phyloP scores from a whole-genome alignment of 2,113 vertebrate genomes.

The Hemichromis elongatus region DNA sequence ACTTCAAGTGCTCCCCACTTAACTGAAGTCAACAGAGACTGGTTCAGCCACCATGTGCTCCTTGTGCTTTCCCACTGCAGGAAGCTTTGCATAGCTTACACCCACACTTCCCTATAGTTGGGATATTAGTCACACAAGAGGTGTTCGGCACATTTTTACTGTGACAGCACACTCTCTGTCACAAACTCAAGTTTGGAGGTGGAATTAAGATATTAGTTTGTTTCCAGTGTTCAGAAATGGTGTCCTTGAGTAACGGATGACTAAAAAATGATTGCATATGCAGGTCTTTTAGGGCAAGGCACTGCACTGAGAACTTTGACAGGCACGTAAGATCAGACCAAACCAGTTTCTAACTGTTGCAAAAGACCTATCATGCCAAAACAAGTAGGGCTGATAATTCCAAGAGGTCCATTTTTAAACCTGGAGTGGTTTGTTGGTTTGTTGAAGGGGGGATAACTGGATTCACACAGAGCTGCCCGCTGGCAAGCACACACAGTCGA shows the following conservation, averaged over 20 bases:
- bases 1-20: constrained; percentile 11
- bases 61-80: constrained; percentile 47
- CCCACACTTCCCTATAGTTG: constrained; percentile 58
- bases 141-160: constrained; percentile 26
- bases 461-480: constrained; percentile 59
- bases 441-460: constrained; percentile 63
- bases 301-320: not conserved
- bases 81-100: constrained; percentile 57
- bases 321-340: constrained; percentile 60
- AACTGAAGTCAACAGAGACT: constrained; percentile 15
- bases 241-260: not conserved
- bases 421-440: constrained; percentile 65
- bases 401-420: constrained; percentile 74
- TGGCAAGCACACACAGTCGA: constrained; percentile 17
- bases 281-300: constrained; percentile 4
- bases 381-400: constrained; percentile 78
- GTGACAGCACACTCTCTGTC: constrained; percentile 5
- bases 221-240: not conserved
- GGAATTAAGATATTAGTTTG: not conserved
- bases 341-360: constrained; percentile 63
- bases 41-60: constrained; percentile 28
- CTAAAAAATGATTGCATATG: not conserved
- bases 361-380: constrained; percentile 71
- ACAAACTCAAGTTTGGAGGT: not conserved
- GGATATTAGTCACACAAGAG: constrained; percentile 42